Base-by-base conservation (phyloP, 2,113 vertebrate genomes). In the Sorex fumeus region DNA sequence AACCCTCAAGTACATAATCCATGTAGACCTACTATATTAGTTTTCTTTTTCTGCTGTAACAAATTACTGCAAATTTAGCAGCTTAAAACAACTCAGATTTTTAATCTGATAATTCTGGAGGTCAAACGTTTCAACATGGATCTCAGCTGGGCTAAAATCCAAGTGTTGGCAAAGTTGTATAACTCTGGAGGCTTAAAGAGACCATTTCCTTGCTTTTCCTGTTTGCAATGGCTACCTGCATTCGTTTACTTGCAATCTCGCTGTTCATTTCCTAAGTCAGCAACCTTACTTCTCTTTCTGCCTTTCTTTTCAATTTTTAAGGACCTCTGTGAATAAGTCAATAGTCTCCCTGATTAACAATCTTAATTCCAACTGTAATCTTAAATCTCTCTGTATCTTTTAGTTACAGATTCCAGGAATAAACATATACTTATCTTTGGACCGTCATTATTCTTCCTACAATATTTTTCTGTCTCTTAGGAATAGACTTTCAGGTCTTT, bases 281-380 rank as follows among this genome's bases (percentile, higher is more conserved):
- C 23, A 70, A n/a, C 30, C 18, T 21, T 23, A 53, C 62, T 28
- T 64, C 27, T 64, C 62, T 64, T 27, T 64, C 23, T 27, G 19
- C 62, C 62, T 64, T 64, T 64, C 62, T 64, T 64, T 62, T 40
- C 13, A n/a, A 23, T 82, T 87, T 84, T 83, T 34, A 86, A 78
- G 72, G 36, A 34, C 21, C 2, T 30, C 16, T 32, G 15, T 60
- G 34, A 62, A 81, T 0, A 0, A 60, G 6, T 8, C 74, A 57
- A 1, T 28, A 71, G 66, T 47, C 28, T 88, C 60, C n/a, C 30
- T 25, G 8, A 62, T 70, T 27, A 36, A 40, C 34, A 28, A 43
- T 21, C 47, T 85, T n/a, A 50, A 53, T 77, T 86, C 70, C 57
- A 76, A 40, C 30, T 62, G 28, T 15, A 34, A 43, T 23, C 13